These are phyloP conservation scores for Helobdella robusta DNA, from an alignment of 2,888 invertebrate genomes.

Conservation along the genomic window DNA sequence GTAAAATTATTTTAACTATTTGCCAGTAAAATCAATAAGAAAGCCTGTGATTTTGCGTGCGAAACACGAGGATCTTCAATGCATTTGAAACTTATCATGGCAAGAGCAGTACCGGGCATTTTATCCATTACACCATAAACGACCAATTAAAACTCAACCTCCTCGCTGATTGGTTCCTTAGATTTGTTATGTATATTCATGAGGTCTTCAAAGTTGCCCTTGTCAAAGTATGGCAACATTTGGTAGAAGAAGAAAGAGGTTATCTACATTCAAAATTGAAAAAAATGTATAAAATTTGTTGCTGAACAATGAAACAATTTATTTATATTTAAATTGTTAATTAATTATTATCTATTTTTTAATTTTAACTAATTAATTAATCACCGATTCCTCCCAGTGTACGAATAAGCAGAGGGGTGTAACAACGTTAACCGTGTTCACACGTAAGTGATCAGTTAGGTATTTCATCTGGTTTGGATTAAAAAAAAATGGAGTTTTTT, in stretches of 20 bases:
- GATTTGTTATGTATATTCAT: neutral
- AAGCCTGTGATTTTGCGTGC: no score
- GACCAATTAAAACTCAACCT: neutral
- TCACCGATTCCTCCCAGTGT: slow-evolving; percentile 20
- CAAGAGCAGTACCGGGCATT: neutral
- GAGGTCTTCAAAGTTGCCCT: slow-evolving; percentile 4
- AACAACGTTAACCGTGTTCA: no score
- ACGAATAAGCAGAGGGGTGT: slow-evolving; percentile 14
- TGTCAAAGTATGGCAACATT: neutral
- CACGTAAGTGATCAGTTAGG: no score
- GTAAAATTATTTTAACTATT: neutral
- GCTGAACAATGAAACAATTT: neutral
- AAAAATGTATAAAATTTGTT: neutral
- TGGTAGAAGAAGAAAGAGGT: slow-evolving; percentile 24
- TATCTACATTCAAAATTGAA: neutral
- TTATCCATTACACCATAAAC: neutral
- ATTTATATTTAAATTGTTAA: neutral
- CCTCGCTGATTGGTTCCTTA: slow-evolving; percentile 18
- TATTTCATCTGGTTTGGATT: no score
- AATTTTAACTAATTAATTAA: no score
- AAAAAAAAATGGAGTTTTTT: neutral
- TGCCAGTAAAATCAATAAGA: no score
- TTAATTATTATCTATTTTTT: neutral
- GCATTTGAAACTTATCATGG: neutral
- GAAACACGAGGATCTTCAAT: no score